Evolutionary conservation across 1,140 invertebrate genomes (phyloP), one percentile per base, ranked within the genome.

Genomic region (Penaeus vannamei): DNA sequence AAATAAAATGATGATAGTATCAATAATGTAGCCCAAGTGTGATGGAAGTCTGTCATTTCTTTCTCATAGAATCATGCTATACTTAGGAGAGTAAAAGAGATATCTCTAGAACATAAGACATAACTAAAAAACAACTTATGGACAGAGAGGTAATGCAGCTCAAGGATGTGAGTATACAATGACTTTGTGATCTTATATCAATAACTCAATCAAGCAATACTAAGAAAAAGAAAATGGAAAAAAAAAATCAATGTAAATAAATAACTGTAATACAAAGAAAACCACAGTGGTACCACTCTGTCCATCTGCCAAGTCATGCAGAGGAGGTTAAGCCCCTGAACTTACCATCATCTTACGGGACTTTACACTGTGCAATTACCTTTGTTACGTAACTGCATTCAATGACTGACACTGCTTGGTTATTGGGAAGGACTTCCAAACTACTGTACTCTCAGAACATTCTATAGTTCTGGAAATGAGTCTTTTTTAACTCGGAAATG

Each of bases 231-330:
- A 81, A 81, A 81, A 59, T 4, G 60, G 26, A 81, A 81, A 81
- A 81, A 46, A 60, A 59, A 81, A 59, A 29, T 77, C 72, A 77
- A 53, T 53, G 53, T 53, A 53, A 53, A 53, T 53, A 53, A 53
- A 53, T 53, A 53, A 53, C 72, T n/a, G 29, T 59, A 81, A 19
- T 81, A 81, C 23, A 81, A 81, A 12, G 53, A 81, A 23, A 81
- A 81, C 23, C 79, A 81, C 53, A 26, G 46, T 81, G 46, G 79
- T 81, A 81, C 79, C 79, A 76, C 84, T 85, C 84, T 85, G 84
- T 79, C 84, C 84, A 76, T 85, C 84, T 76, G 84, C 84, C 84
- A 85, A 85, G 69, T 77, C 84, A 85, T 85, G 84, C 84, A 85
- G 72, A 85, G 72, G 84, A 85, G 66, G 72, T 85, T 72, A 85